Conservation (phyloP, 2,888 invertebrate species). For the Caenorhabditis uteleia region DNA sequence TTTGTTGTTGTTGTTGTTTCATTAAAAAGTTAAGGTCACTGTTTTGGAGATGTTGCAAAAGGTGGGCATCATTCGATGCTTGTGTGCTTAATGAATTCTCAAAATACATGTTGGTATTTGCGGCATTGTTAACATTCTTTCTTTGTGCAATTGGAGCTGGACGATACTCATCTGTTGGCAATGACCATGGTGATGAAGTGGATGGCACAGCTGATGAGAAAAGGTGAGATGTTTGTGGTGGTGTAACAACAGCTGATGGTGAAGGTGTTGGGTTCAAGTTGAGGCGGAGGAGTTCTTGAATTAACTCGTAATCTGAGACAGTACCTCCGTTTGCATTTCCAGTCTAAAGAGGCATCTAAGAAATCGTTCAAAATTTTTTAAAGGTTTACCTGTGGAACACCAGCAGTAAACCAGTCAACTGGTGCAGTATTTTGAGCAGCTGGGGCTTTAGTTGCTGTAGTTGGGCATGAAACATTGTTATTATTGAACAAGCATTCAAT, state of each 20-base stretch:
- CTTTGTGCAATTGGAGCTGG: constrained; percentile 3
- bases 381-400: too few relatives aligned
- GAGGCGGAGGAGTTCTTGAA: constrained; percentile 46
- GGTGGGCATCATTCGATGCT: constrained; percentile 16
- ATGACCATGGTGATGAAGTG: constrained; percentile 33
- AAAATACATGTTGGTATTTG: constrained; percentile 12
- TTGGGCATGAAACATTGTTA: not conserved
- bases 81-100: constrained; percentile 16
- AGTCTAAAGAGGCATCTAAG: too few relatives aligned
- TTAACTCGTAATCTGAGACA: constrained; percentile 36
- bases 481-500: constrained; percentile 25
- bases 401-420: too few relatives aligned
- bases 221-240: constrained; percentile 5
- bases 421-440: not conserved
- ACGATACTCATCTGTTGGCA: constrained; percentile 37
- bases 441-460: too few relatives aligned
- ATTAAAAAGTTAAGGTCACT: constrained; percentile 25
- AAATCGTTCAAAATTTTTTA: too few relatives aligned
- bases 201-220: constrained; percentile 25
- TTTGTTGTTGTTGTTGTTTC: constrained; percentile 24
- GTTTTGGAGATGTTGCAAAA: too few relatives aligned
- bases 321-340: not conserved
- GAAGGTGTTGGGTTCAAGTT: constrained; percentile 37
- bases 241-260: not conserved
- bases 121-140: not conserved